A percentile compares a stretch with the other conserved stretches of the same genome.
These are phyloP conservation scores for Lontra canadensis DNA, from an alignment of 2,113 vertebrate species.

Conservation along the genomic window DNA sequence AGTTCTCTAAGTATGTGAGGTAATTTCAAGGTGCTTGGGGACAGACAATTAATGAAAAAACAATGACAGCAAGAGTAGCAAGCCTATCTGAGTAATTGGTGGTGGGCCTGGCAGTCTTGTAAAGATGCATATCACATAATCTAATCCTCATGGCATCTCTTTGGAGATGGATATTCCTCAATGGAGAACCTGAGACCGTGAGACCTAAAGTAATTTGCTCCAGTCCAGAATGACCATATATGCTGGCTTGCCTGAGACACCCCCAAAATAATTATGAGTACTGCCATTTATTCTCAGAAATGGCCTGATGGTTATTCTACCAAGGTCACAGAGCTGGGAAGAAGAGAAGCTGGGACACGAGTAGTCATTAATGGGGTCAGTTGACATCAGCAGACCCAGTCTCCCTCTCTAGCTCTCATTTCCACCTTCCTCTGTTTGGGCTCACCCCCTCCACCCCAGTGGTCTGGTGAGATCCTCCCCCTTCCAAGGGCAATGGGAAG, in stretches of 20 bases:
- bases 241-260: background rate
- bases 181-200: background rate
- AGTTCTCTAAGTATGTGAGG: background rate
- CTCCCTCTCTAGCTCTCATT: background rate
- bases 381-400: background rate
- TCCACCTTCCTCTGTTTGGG: background rate
- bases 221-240: background rate
- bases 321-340: background rate
- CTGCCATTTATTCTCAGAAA: background rate
- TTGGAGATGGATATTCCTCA: background rate
- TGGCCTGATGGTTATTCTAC: background rate
- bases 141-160: background rate
- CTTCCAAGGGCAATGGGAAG: background rate
- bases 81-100: background rate
- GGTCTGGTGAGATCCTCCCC: background rate
- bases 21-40: background rate
- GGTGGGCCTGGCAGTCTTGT: background rate
- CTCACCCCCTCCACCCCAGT: fast-evolving
- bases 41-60: background rate
- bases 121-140: background rate
- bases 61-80: too few relatives aligned
- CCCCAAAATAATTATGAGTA: background rate
- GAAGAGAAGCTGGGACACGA: background rate
- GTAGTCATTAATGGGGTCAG: fast-evolving
- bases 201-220: background rate